Conservation (phyloP, 2,888 invertebrate species). For the Adelognathus sp. region DNA sequence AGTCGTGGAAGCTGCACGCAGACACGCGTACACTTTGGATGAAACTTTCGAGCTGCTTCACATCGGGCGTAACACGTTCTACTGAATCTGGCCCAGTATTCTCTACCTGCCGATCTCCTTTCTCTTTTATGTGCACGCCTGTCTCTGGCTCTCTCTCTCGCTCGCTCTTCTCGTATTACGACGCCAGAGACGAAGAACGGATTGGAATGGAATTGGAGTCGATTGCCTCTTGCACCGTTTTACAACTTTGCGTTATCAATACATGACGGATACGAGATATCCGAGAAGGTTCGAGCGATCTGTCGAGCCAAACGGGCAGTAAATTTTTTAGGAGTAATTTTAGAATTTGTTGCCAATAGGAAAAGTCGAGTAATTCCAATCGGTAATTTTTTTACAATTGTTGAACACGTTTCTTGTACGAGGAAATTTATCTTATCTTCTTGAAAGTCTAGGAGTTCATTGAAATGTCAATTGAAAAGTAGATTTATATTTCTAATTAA, state of each 20-base stretch:
- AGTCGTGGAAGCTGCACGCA: conserved; percentile 47
- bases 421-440: no score
- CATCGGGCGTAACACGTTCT: conserved; percentile 6
- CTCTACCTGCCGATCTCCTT: neutral
- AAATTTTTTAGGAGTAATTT: neutral
- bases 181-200: neutral
- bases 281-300: neutral
- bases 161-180: neutral
- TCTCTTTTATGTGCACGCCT: neutral
- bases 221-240: neutral
- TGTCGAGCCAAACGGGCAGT: neutral
- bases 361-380: no score
- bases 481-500: no score
- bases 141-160: no score
- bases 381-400: no score
- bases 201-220: conserved; percentile 5
- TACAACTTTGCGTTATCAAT: conserved; percentile 1
- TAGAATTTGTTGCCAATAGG: no score
- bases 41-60: conserved; percentile 1
- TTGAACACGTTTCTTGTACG: no score
- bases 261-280: neutral
- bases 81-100: conserved; percentile 20
- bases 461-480: no score
- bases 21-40: conserved; percentile 32
- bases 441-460: no score